Base-by-base conservation (phyloP, 2,888 invertebrate species). In the Chymomyza amoena region DNA sequence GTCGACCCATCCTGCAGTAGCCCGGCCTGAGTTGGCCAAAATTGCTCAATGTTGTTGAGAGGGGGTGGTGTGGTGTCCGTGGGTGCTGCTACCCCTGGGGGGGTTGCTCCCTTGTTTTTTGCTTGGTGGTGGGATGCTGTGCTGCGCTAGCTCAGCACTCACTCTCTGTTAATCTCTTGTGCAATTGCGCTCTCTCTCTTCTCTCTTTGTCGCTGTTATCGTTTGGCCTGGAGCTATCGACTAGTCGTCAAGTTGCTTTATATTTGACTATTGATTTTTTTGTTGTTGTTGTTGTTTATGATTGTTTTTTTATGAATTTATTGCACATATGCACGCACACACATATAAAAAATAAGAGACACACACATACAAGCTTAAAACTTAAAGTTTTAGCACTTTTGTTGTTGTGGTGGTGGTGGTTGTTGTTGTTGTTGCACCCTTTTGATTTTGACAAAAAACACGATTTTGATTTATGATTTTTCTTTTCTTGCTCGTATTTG, bases 1-100 rank as follows among this genome's bases (percentile, higher is more conserved):
- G 90, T 70, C 92, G 90, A 80, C 91, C 91, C 91, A 92, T 91
- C 66, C 69, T 80, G n/a, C 28, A 1, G 16, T 28, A 20, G 36
- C n/a, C 15, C 39, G 15, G 36, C n/a, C 15, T 6, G 16, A 6
- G 25, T 25, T 25, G 7, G 45, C 45, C 18, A 51, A 16, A 63
- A 9, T 60, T 16, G 16, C 60, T 15, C n/a, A 62, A 62, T 20
- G 32, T 25, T 56, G 64, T 36, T 56, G 51, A 50, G 51, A 50
- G 18, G 51, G 15, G 51, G 28, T 72, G 62, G 45, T 45, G 18
- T 61, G 66, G 25, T 65, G 61, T 32, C 7, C 5, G 74, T 39
- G 45, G 39, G n/a, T 20, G 15, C n/a, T 68, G 61, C 59, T 61
- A 36, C 25, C 13, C 25, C 32, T 16, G 32, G 15, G 15, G n/a